Evolutionary conservation across 2,888 invertebrate species (phyloP).

Genomic region (Coleophora deauratella): DNA sequence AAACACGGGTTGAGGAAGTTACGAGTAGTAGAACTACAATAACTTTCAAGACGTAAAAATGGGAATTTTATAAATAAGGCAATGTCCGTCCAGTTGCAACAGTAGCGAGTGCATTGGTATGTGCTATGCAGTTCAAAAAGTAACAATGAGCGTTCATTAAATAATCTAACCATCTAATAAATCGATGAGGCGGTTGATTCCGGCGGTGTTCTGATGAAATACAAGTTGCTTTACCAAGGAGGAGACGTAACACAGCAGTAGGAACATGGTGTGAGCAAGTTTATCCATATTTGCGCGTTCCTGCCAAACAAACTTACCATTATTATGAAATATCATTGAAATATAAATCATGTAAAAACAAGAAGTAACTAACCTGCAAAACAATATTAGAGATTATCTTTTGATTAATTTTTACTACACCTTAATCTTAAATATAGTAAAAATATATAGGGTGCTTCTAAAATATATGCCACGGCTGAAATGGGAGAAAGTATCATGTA

Average conservation of each 20-base stretch:
- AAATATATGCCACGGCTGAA: too few species aligned
- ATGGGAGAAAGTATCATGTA: too few species aligned
- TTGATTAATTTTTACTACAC: not conserved
- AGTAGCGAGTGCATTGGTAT: not conserved
- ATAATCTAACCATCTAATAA: conserved; percentile 23
- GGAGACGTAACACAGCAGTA: conserved; percentile 59
- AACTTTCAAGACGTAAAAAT: not conserved
- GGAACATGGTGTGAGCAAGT: conserved; percentile 56
- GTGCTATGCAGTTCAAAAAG: not conserved
- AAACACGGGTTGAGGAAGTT: too few species aligned
- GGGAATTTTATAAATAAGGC: not conserved
- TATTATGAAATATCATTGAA: not conserved
- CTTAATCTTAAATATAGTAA: not conserved
- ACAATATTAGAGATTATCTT: not conserved
- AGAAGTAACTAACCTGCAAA: not conserved
- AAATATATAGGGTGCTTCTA: too few species aligned
- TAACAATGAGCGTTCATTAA: not conserved
- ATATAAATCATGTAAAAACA: not conserved
- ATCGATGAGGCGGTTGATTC: conserved; percentile 25
- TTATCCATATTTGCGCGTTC: conserved; percentile 46
- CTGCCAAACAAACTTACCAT: conserved; percentile 18
- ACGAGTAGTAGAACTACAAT: not conserved
- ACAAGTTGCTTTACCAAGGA: conserved; percentile 53
- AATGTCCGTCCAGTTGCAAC: not conserved
- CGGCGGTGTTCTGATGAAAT: conserved; percentile 31